phyloP scores from a whole-genome alignment of 2,888 invertebrate species.

The Cryptocheilus praepositus region DNA sequence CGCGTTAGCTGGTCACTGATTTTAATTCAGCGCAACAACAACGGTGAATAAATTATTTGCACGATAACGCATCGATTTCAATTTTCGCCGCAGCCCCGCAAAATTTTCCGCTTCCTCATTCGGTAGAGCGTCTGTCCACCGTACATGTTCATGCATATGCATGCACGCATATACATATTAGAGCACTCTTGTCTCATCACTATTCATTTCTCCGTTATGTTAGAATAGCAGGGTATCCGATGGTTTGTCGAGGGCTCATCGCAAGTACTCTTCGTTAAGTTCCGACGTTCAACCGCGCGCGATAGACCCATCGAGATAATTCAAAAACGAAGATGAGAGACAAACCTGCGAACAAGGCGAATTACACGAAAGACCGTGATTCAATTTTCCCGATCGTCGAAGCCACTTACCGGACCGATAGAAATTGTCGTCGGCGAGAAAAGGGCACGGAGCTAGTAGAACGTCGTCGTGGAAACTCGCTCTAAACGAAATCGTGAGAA shows the following conservation, averaged over 20 bases:
- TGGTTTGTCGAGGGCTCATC: conserved; percentile 35
- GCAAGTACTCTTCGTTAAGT: conserved; percentile 25
- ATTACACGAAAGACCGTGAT: not conserved
- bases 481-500: conserved; percentile 19
- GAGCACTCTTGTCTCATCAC: conserved; percentile 51
- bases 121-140: conserved; percentile 47
- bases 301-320: not conserved
- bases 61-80: conserved; percentile 18
- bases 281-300: conserved; percentile 9
- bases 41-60: conserved; percentile 38
- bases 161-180: conserved; percentile 52
- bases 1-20: no score
- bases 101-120: conserved; percentile 30
- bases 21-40: no score
- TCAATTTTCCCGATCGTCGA: not conserved
- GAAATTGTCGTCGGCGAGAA: no score
- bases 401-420: no score
- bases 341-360: not conserved
- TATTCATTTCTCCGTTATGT: conserved; percentile 49
- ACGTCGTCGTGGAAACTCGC: not conserved
- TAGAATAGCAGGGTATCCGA: conserved; percentile 38
- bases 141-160: conserved; percentile 55
- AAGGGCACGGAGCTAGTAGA: no score
- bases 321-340: not conserved
- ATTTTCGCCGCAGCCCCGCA: no score